Base-by-base conservation (phyloP, 2,113 vertebrate species). In the Tiliqua scincoides region DNA sequence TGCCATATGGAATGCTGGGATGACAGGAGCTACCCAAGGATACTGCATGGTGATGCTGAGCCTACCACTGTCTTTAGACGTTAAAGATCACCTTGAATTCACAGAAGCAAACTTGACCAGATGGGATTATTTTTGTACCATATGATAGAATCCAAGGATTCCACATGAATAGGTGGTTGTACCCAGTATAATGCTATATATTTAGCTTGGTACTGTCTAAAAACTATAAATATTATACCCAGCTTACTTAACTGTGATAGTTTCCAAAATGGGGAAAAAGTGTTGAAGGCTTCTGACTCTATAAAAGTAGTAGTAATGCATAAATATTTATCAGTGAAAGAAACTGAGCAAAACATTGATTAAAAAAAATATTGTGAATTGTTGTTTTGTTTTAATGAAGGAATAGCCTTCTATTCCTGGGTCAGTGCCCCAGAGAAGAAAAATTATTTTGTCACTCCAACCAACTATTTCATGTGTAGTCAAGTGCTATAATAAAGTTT, bases 81-180 rank as follows among this genome's bases (percentile, higher is more conserved):
- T 48, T 48, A 5, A 48, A 48, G 8, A 4, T 48, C 43, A n/a
- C n/a, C 8, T 48, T 48, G 43, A 48, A 8, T 48, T 8, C 43
- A 48, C 4, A 48, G 43, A 48, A 4, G 2, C n/a, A 57, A 70
- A 85, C 54, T 37, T 63, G 15, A 1, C 10, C 59, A 15, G 5
- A n/a, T 32, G 40, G 48, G 65, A 76, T 92, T 91, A 87, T 92
- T 91, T 91, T 88, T 91, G 52, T 67, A 70, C n/a, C 89, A 43
- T 20, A 1, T 40, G 62, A 57, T 90, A 91, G 85, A 84, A 91
- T 88, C 92, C 32, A 62, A 54, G n/a, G 54, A 88, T 48, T 8
- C 43, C 43, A 48, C 43, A 48, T 48, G 43, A 48, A 48, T 48
- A 48, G 4, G 43, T 91, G 84, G 82, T 89, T 90, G 54, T 76